phyloP scores from a whole-genome alignment of 2,113 vertebrate genomes.

The Tragelaphus scriptus region DNA sequence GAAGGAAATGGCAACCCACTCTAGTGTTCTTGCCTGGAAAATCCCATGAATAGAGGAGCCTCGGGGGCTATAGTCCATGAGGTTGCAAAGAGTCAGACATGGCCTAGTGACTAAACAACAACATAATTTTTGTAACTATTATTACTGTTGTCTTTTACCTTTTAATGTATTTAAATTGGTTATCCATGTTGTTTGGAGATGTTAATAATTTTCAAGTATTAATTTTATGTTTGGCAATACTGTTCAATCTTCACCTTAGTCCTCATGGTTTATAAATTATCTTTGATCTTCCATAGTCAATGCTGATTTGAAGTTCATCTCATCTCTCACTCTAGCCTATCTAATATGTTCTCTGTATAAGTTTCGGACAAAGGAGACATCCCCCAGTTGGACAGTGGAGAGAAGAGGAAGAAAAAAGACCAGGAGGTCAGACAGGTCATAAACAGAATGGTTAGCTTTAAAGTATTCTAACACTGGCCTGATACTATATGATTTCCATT shows the following conservation, averaged over 20 bases:
- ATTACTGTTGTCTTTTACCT: background rate
- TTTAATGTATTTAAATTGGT: background rate
- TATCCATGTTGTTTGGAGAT: background rate
- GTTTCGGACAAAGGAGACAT: background rate
- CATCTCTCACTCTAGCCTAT: background rate
- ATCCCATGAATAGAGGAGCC: background rate
- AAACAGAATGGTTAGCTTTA: background rate
- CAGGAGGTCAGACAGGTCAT: background rate
- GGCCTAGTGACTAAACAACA: background rate
- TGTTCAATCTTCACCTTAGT: background rate
- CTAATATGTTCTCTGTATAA: background rate
- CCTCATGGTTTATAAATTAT: background rate
- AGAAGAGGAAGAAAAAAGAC: background rate
- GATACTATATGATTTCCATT: background rate
- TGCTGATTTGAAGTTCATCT: slow-evolving; percentile 28
- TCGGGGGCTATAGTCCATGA: background rate
- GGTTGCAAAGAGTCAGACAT: background rate
- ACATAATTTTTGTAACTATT: background rate
- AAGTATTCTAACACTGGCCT: background rate
- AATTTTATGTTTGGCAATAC: background rate
- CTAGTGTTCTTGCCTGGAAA: background rate
- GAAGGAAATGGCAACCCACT: background rate
- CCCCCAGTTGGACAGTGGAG: background rate
- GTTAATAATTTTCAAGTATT: background rate
- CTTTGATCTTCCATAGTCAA: background rate